Percentiles rank a stretch among this genome's conserved stretches.
These are phyloP conservation scores for Autographa pulchrina DNA, from an alignment of 2,888 invertebrate genomes.

Conservation along the genomic window DNA sequence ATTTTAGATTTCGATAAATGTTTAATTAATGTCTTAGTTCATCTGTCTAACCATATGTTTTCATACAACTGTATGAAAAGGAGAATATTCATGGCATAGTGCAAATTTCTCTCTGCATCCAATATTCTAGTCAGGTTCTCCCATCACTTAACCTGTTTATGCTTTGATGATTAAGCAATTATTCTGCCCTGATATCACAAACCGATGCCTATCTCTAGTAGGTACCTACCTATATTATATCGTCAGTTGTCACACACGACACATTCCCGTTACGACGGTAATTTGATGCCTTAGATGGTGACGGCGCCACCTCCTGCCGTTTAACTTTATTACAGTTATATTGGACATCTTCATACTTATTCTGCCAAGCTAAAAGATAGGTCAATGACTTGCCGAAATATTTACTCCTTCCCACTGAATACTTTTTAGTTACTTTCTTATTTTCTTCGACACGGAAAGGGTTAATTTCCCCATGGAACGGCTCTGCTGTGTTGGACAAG, in stretches of 20 bases:
- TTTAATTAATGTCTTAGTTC: too few species aligned
- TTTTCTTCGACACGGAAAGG: not conserved
- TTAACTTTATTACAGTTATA: conserved; percentile 47
- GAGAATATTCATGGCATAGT: not conserved
- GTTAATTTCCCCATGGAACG: not conserved
- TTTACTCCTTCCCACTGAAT: not conserved
- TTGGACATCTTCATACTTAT: conserved; percentile 22
- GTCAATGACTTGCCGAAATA: not conserved
- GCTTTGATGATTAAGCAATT: not conserved
- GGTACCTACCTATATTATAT: not conserved
- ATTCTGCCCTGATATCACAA: not conserved
- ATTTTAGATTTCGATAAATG: too few species aligned
- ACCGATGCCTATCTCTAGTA: not conserved
- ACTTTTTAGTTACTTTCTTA: not conserved
- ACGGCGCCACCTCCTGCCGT: conserved; percentile 43
- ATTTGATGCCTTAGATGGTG: conserved; percentile 45
- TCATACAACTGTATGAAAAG: not conserved
- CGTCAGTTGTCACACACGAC: conserved; percentile 14
- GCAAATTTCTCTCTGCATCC: not conserved
- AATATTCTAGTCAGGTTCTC: not conserved
- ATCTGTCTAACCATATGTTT: too few species aligned
- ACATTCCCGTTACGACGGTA: conserved; percentile 44
- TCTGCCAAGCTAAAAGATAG: not conserved
- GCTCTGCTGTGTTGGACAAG: not conserved
- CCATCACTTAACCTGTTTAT: not conserved